Base-by-base conservation (phyloP, 2,888 invertebrate genomes). In the Rugalucina vietnamica region DNA sequence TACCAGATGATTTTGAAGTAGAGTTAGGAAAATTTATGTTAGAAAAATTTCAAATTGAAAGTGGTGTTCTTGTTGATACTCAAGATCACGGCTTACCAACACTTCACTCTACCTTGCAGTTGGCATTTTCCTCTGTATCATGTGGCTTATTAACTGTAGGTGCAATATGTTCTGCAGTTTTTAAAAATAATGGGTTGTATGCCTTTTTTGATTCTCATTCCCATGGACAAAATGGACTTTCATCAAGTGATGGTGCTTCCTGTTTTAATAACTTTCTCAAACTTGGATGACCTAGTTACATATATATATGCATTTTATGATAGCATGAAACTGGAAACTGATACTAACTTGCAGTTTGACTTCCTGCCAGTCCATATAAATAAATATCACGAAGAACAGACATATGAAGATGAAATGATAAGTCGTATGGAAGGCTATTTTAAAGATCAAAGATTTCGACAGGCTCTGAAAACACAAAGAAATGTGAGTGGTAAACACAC, bases 241-340 rank as follows among this genome's bases (percentile, higher is more conserved):
- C n/a, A n/a, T 18, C 54, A 54, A 54, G 54, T 54, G 54, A 54
- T 54, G 54, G 54, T 54, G 54, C 54, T n/a, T 54, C 54, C 54
- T n/a, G 54, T 54, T 54, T 54, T n/a, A 54, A n/a, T n/a, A n/a
- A 54, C 54, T 54, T 54, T 54, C 54, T 54, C 54, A 54, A 54
- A 54, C n/a, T n/a, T 54, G 14, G 54, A 54, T 54, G 54, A 54
- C n/a, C 54, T 43, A 43, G 18, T 43, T 43, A 43, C 43, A 43
- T 43, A 43, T 18, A 8, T 43, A 18, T 43, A 43, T 54, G 54
- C 54, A 54, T 54, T 54, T 54, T 54, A 54, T 54, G 12, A 54
- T n/a, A 54, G 54, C 54, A 54, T 54, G 54, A 54, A 54, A 54
- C 54, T 54, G n/a, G 54, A 54, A n/a, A 54, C 54, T 54, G n/a